These are phyloP conservation scores for Bradypodion pumilum DNA, from an alignment of 2,797 vertebrate genomes.

Conservation along the genomic window DNA sequence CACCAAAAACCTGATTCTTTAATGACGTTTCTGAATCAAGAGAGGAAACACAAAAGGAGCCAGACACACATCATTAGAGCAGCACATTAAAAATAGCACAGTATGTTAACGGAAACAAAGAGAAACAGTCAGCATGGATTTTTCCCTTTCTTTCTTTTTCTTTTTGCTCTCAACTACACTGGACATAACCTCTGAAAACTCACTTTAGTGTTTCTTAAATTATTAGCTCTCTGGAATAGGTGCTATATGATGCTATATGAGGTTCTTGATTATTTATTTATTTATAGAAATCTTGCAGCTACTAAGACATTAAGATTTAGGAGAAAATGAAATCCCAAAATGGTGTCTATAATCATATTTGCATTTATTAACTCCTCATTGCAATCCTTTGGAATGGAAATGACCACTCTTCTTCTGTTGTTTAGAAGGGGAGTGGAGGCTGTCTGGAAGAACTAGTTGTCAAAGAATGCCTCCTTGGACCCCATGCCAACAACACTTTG, in stretches of 20 bases:
- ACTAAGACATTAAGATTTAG: background rate
- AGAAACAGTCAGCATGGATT: background rate
- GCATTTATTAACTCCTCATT: background rate
- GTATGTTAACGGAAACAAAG: background rate
- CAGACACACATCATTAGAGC: background rate
- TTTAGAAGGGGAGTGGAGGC: background rate
- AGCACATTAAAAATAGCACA: conserved; percentile 28
- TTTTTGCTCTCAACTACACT: conserved; percentile 3
- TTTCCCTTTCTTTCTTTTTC: background rate
- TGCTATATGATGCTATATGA: background rate
- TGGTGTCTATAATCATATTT: background rate
- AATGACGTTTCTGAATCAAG: conserved; percentile 30
- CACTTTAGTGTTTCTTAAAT: background rate
- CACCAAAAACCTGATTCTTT: conserved; percentile 29
- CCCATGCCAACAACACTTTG: background rate
- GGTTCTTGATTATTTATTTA: too few relatives aligned
- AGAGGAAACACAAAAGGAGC: conserved; percentile 15
- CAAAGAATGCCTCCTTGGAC: background rate
- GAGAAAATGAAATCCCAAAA: background rate
- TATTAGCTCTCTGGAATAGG: fast-evolving
- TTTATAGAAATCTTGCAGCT: background rate
- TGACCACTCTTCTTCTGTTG: background rate
- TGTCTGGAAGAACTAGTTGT: background rate
- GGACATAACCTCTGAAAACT: background rate
- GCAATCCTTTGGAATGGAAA: background rate